Conservation (phyloP, 2,113 vertebrate species). For the Prunella fulvescens region DNA sequence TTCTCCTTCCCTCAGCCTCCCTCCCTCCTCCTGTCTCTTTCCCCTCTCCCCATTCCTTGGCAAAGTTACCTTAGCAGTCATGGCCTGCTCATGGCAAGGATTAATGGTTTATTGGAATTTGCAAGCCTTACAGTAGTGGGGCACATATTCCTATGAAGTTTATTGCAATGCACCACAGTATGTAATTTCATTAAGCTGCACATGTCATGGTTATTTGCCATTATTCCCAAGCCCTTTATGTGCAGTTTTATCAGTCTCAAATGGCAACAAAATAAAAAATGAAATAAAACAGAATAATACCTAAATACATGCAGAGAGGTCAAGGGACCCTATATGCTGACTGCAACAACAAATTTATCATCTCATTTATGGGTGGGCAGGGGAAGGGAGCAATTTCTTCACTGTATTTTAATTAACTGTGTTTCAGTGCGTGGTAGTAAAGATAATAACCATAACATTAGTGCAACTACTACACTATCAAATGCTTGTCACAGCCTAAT, state of each 20-base stretch:
- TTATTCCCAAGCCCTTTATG: neutral
- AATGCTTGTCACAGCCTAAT: constrained; percentile 25
- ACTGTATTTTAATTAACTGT: constrained; percentile 63
- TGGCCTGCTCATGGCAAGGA: constrained; percentile 1
- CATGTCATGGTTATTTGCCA: neutral
- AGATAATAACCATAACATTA: constrained; percentile 59
- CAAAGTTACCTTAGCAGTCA: constrained; percentile 47
- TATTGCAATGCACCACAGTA: neutral
- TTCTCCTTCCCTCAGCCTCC: neutral
- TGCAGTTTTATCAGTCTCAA: constrained; percentile 25
- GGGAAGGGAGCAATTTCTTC: constrained; percentile 20
- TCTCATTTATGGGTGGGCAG: constrained; percentile 8
- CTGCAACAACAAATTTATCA: constrained; percentile 30
- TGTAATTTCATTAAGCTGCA: constrained; percentile 37
- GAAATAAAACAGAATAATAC: constrained; percentile 19
- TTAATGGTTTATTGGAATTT: constrained; percentile 41
- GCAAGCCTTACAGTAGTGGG: neutral
- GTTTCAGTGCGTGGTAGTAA: constrained; percentile 4
- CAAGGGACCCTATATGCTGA: constrained; percentile 12
- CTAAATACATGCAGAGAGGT: constrained; percentile 36
- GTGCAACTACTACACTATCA: neutral
- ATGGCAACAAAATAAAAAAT: constrained; percentile 20
- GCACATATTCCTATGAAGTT: neutral
- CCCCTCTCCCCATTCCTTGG: neutral
- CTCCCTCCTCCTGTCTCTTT: neutral